phyloP scores from a whole-genome alignment of 2,113 vertebrate genomes.

The Dolichallabes microphthalmus region DNA sequence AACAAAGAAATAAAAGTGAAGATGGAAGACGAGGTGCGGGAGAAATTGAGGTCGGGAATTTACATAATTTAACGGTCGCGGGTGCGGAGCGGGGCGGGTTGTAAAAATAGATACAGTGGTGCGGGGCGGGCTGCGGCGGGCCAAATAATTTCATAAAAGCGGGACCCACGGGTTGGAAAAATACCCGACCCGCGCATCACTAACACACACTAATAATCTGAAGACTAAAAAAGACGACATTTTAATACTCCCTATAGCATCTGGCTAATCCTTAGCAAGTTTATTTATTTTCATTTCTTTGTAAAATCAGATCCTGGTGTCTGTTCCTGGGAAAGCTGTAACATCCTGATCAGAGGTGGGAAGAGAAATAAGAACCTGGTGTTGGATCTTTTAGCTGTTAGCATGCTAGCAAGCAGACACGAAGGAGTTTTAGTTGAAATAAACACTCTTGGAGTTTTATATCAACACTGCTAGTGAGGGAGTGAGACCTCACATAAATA shows the following conservation, averaged over 20 bases:
- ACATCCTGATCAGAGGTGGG: not conserved
- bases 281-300: not conserved
- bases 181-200: too few species aligned
- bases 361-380: constrained; percentile 65
- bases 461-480: not conserved
- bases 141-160: too few species aligned
- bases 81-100: too few species aligned
- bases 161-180: too few species aligned
- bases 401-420: not conserved
- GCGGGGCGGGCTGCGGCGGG: too few species aligned
- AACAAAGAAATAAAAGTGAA: too few species aligned
- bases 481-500: not conserved
- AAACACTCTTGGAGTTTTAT: not conserved
- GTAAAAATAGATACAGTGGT: too few species aligned
- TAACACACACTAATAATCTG: not conserved
- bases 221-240: not conserved
- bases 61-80: too few species aligned
- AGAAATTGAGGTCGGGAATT: too few species aligned
- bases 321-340: not conserved
- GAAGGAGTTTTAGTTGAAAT: not conserved
- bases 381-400: constrained; percentile 67
- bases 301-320: not conserved
- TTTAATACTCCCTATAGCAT: not conserved
- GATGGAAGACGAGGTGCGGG: too few species aligned
- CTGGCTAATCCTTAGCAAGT: not conserved